Evolutionary conservation across 2,797 vertebrate genomes (phyloP), one percentile per base, ranked within the genome.

Genomic region (Halcyon badia): DNA sequence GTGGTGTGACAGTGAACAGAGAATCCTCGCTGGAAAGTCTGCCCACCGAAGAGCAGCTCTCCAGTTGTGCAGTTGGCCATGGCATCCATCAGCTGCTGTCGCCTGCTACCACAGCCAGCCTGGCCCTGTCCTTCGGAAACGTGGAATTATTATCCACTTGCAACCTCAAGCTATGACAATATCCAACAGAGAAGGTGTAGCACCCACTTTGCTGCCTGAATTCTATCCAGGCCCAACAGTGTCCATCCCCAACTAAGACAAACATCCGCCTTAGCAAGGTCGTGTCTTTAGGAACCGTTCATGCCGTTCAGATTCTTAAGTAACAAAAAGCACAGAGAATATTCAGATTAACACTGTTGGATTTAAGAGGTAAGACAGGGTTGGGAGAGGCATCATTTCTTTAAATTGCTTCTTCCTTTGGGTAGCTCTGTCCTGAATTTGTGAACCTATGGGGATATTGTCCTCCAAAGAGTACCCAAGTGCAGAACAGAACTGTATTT

Each of bases 361-460:
- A 39, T 66, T 81, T 33, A 44, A 78, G 33, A 73, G 46, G 21
- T 17, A 85, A 46, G 31, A 35, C 10, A 2, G 48, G 58, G 80
- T 49, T 77, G 28, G 24, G 58, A 46, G 41, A 26, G 21, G 24
- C 2, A 6, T 19, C 1, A 1, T 1, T 1, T 80, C 41, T 20
- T 6, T 71, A 52, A 71, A 61, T 39, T 73, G 9, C 46, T 83
- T 66, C 20, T 89, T 87, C 30, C 26, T 48, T 71, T 69, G 57
- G 4, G 17, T 12, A 7, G 10, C 16, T 80, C 46, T 42, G 5
- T 30, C 58, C 39, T 76, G n/a, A 31, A 31, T 70, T 91, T 90
- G 20, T 22, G 48, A 80, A 35, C 12, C 9, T 66, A 35, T 11
- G 33, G 17, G 7, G 30, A 4, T 51, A 30, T 87, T 75, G 91